Evolutionary conservation across 2,888 invertebrate species (phyloP).

Genomic region (Glaucopsyche alexis): DNA sequence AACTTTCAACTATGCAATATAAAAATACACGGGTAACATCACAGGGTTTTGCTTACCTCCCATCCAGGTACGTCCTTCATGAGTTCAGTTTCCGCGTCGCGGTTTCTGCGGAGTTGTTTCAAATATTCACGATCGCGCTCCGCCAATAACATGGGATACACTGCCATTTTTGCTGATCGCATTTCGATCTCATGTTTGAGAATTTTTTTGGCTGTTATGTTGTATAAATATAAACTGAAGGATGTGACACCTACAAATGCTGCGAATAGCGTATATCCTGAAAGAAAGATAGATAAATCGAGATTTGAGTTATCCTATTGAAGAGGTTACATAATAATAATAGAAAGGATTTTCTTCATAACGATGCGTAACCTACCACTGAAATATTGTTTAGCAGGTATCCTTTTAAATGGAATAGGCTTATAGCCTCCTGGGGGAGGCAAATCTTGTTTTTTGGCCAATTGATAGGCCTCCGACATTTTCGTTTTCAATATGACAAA

Average conservation of each 20-base stretch:
- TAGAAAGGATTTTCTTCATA: neutral
- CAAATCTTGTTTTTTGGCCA: constrained; percentile 87
- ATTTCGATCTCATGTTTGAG: constrained; percentile 84
- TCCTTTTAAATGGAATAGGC: constrained; percentile 85
- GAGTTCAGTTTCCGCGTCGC: constrained; percentile 90
- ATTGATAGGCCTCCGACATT: constrained; percentile 59
- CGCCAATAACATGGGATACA: constrained; percentile 88
- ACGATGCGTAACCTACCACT: constrained; percentile 75
- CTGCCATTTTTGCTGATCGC: constrained; percentile 87
- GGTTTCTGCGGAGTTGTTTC: constrained; percentile 87
- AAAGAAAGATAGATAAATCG: constrained; percentile 37
- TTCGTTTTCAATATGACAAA: constrained; percentile 43
- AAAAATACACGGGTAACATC: too few relatives aligned
- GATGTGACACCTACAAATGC: constrained; percentile 81
- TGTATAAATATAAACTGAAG: constrained; percentile 79
- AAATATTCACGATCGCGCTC: constrained; percentile 92
- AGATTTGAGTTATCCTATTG: constrained; percentile 50
- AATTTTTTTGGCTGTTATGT: constrained; percentile 73
- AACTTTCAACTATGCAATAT: too few relatives aligned
- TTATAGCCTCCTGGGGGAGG: constrained; percentile 96
- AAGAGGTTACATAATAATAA: constrained; percentile 61
- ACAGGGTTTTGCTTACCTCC: constrained; percentile 75
- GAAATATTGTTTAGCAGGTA: constrained; percentile 86
- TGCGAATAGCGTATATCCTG: constrained; percentile 83
- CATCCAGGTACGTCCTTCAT: constrained; percentile 96